Base-by-base conservation (phyloP, 2,888 invertebrate species). In the Drosophila fungiperda region DNA sequence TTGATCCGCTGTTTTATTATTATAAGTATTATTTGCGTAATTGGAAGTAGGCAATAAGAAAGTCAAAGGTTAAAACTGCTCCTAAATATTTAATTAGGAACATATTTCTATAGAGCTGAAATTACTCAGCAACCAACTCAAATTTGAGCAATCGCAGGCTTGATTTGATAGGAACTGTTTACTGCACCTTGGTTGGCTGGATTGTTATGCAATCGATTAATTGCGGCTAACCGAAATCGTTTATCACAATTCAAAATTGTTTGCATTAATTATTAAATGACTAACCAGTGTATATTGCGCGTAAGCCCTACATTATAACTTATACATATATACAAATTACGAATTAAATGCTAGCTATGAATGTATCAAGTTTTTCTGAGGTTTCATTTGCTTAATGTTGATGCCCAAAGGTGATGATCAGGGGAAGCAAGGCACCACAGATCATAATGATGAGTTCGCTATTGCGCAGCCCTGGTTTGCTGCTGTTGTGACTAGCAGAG, bases 341-440 rank as follows among this genome's bases (percentile, higher is more conserved):
- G 23, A 64, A 12, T 12, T 49, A 11, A 42, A 53, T 42, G 33
- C 58, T 45, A 59, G 9, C 17, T 32, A 61, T n/a, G 5, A 33
- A 32, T 36, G 29, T 15, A n/a, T 20, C 20, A 3, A 54, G 45
- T 32, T 17, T 20, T 45, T 23, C 8, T 12, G n/a, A 60, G n/a
- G 45, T 45, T 45, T 8, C 45, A 23, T 23, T 15, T 45, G 33
- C 15, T 70, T 94, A 97, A 94, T 98, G 98, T 83, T 97, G 96
- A 93, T 99, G 99, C 4, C 98, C 97, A 85, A 98, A 94, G 0
- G 99, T 97, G n/a, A 99, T 94, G 33, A 99, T 92, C 0, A 98
- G 94, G 0, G 99, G 99, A 69, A 98, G 93, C 63, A 99, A 92
- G 1, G 98, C 97, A 0, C 99, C 99, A 29, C 96, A 92, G 2